Evolutionary conservation across 2,113 vertebrate species (phyloP).

Genomic region (Chaetura pelagica): DNA sequence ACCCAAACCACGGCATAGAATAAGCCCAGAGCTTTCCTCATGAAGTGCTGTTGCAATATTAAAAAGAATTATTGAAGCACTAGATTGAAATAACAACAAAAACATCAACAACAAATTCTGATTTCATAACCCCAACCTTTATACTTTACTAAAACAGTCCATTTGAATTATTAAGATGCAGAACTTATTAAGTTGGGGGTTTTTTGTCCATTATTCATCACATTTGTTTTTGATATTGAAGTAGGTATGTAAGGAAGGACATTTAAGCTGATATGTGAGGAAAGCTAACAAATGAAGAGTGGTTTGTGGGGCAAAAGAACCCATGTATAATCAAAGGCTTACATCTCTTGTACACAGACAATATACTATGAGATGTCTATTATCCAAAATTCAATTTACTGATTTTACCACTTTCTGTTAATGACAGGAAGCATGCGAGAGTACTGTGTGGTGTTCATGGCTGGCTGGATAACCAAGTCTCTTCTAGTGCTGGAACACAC

Average conservation of each 20-base stretch:
- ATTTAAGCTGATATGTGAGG: neutral
- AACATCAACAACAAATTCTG: rapidly evolving
- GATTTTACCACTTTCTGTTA: neutral
- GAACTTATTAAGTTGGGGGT: neutral
- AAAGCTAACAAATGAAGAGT: neutral
- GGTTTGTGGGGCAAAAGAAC: neutral
- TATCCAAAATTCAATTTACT: neutral
- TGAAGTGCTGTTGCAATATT: neutral
- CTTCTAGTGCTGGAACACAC: neutral
- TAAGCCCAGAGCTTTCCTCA: neutral
- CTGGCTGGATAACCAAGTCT: neutral
- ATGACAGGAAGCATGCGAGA: constrained; percentile 11
- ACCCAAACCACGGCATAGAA: neutral
- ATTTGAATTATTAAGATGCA: neutral
- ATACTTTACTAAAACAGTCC: neutral
- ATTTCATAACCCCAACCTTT: neutral
- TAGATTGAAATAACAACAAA: neutral
- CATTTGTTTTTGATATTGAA: neutral
- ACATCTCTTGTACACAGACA: neutral
- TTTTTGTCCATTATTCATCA: neutral
- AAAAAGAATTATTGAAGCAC: neutral
- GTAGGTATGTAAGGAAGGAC: neutral
- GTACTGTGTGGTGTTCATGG: neutral
- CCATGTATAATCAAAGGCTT: neutral
- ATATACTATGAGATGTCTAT: neutral